Conservation (phyloP, 2,113 vertebrate genomes). For the Cacatua alba region DNA sequence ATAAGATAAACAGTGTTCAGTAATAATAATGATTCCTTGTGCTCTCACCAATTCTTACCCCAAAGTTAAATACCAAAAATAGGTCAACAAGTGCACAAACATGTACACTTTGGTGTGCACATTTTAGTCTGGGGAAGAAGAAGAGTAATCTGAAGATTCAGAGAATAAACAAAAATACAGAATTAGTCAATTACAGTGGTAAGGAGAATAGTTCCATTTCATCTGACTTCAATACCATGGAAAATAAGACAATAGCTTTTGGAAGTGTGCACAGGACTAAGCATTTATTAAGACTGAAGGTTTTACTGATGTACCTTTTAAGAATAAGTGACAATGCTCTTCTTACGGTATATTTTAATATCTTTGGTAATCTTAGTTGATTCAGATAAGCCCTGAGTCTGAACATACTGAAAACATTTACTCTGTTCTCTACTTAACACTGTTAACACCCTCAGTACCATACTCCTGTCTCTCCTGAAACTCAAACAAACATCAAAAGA, state of each 20-base stretch:
- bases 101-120: not conserved
- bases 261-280: not conserved
- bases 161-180: not conserved
- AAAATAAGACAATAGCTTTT: not conserved
- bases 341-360: not conserved
- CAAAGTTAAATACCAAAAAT: not conserved
- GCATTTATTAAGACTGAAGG: not conserved
- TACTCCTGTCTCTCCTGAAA: slow-evolving; percentile 33
- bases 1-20: not conserved
- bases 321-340: not conserved
- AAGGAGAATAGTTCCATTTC: not conserved
- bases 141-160: not conserved
- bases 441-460: not conserved
- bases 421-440: slow-evolving; percentile 16
- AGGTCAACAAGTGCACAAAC: not conserved
- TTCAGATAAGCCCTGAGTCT: slow-evolving; percentile 3
- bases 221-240: not conserved
- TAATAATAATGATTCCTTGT: not conserved
- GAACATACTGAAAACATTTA: slow-evolving; percentile 10
- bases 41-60: not conserved
- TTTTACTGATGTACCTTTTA: not conserved
- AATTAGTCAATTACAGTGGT: not conserved
- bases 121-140: not conserved
- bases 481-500: slow-evolving; percentile 64
- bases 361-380: not conserved